These are phyloP conservation scores for Meles meles DNA, from an alignment of 2,113 vertebrate genomes.

Conservation along the genomic window DNA sequence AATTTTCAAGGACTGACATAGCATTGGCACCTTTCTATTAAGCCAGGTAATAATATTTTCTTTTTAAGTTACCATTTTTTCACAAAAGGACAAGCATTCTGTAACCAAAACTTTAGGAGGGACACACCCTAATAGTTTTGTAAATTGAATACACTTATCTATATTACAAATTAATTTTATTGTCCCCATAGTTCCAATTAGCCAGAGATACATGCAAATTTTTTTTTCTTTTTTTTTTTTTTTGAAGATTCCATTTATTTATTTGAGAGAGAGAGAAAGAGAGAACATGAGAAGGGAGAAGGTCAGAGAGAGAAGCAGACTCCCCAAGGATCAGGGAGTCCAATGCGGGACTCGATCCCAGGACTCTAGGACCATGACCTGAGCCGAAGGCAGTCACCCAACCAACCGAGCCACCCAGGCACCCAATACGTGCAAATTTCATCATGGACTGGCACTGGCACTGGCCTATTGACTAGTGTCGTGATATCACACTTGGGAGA, in stretches of 20 bases:
- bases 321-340: no score
- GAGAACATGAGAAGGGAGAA: no score
- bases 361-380: no score
- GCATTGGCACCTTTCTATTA: background rate
- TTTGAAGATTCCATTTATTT: no score
- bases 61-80: background rate
- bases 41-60: conserved; percentile 2
- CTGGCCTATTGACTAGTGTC: background rate
- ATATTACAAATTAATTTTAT: background rate
- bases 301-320: no score
- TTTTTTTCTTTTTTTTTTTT: background rate
- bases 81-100: background rate
- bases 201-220: background rate
- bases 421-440: background rate
- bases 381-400: no score
- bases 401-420: no score
- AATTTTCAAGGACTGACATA: background rate
- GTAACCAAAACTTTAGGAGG: background rate
- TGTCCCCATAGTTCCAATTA: background rate
- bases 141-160: background rate
- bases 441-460: background rate
- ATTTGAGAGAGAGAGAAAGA: no score
- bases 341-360: no score
- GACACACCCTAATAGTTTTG: background rate
- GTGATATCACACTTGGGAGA: background rate